Evolutionary conservation across 2,113 vertebrate species (phyloP).

Genomic region (Anguilla rostrata): DNA sequence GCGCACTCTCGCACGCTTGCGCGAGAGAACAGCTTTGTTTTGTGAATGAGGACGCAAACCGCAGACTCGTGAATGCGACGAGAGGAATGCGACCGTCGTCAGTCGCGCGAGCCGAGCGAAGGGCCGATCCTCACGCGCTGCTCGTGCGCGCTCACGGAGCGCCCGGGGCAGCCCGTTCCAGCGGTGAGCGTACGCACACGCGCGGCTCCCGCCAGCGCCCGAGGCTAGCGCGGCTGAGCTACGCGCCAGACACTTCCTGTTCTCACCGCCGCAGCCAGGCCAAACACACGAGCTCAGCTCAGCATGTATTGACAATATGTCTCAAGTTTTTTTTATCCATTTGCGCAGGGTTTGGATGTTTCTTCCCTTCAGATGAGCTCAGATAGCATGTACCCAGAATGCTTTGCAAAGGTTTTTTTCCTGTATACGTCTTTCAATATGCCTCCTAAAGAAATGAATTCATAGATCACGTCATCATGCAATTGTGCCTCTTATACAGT

Average conservation of each 20-base stretch:
- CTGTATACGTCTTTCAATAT: background rate
- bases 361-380: too few relatives aligned
- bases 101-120: background rate
- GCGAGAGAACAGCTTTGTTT: background rate
- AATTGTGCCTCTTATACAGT: background rate
- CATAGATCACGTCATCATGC: background rate
- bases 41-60: background rate
- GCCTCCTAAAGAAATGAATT: background rate
- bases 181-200: background rate
- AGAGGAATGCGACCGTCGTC: background rate
- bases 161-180: constrained; percentile 17
- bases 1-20: background rate
- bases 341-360: too few relatives aligned
- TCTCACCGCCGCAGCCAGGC: constrained; percentile 9
- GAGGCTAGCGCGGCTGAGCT: background rate
- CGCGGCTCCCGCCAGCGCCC: background rate
- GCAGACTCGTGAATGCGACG: background rate
- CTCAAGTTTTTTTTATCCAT: background rate
- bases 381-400: too few relatives aligned
- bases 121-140: background rate
- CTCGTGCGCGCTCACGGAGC: background rate
- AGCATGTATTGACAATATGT: background rate
- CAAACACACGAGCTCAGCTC: constrained; percentile 23
- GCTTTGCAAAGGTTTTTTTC: too few relatives aligned
- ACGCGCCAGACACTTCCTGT: background rate